These are phyloP conservation scores for Sebastes variabilis DNA, from an alignment of 2,797 vertebrate genomes.

Conservation along the genomic window DNA sequence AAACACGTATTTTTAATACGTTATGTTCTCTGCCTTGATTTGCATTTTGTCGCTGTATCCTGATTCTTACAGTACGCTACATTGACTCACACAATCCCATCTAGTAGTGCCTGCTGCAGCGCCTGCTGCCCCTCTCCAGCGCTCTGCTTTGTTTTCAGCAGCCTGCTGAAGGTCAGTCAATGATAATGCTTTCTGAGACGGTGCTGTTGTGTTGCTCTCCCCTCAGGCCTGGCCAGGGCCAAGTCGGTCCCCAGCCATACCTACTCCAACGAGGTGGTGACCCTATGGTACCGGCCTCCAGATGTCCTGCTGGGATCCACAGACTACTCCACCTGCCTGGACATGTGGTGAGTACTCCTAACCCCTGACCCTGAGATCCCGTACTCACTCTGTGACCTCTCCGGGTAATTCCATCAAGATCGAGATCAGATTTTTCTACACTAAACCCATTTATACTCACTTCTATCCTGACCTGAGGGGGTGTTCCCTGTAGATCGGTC, in stretches of 20 bases:
- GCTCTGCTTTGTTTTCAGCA: constrained; percentile 11
- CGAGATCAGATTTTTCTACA: not conserved
- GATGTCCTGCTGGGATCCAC: constrained; percentile 97
- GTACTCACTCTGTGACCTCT: not conserved
- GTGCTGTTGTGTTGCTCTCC: constrained; percentile 23
- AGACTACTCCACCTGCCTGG: constrained; percentile 97
- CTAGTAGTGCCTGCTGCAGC: not conserved
- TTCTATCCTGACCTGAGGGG: constrained; percentile 11
- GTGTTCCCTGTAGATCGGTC: constrained; percentile 7
- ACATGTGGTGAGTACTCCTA: constrained; percentile 92
- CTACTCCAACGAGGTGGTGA: constrained; percentile 98
- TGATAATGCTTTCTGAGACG: constrained; percentile 49
- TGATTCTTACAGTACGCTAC: not conserved
- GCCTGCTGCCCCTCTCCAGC: not conserved
- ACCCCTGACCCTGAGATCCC: not conserved
- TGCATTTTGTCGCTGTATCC: not conserved
- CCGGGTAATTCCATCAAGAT: not conserved
- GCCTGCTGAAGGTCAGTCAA: constrained; percentile 38
- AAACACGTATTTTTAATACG: not conserved
- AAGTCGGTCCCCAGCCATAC: constrained; percentile 98
- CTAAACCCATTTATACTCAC: constrained; percentile 23
- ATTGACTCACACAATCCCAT: not conserved
- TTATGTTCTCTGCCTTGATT: not conserved
- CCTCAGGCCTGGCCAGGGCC: constrained; percentile 92
- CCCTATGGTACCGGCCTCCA: constrained; percentile 96